Percentiles rank a stretch among this genome's conserved stretches.
Evolutionary conservation across 2,888 invertebrate genomes (phyloP).

Genomic region (Nipponacmea schrenckii): DNA sequence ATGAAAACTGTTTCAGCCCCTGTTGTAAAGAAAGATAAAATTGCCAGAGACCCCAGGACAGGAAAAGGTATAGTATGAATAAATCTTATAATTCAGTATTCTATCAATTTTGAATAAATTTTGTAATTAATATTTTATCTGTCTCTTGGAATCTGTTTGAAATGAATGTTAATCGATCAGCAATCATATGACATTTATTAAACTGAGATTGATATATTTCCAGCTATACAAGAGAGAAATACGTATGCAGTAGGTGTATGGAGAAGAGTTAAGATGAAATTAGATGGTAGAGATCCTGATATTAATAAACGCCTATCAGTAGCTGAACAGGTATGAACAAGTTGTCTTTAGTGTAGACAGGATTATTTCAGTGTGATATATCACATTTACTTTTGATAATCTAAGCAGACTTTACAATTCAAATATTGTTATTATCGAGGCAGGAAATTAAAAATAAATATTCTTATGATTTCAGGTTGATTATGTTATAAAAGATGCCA

Average conservation of each 20-base stretch:
- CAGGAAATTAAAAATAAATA: no score
- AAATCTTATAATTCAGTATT: no score
- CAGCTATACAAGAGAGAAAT: conserved; percentile 81
- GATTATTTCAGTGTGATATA: no score
- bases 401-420: no score
- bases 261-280: conserved; percentile 91
- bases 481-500: conserved; percentile 92
- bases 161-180: no score
- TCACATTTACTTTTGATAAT: no score
- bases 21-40: conserved; percentile 56
- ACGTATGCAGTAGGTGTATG: conserved; percentile 92
- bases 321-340: conserved; percentile 78
- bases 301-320: conserved; percentile 79
- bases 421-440: no score
- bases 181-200: no score
- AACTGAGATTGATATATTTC: conserved; percentile 8
- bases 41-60: conserved; percentile 71
- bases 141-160: no score
- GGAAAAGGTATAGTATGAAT: conserved; percentile 70
- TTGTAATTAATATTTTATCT: no score
- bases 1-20: conserved; percentile 26
- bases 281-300: conserved; percentile 92
- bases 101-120: no score
- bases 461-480: conserved; percentile 79
- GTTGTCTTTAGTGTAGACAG: neutral